Base-by-base conservation (phyloP, 1,140 invertebrate genomes). In the Bombus terrestris region DNA sequence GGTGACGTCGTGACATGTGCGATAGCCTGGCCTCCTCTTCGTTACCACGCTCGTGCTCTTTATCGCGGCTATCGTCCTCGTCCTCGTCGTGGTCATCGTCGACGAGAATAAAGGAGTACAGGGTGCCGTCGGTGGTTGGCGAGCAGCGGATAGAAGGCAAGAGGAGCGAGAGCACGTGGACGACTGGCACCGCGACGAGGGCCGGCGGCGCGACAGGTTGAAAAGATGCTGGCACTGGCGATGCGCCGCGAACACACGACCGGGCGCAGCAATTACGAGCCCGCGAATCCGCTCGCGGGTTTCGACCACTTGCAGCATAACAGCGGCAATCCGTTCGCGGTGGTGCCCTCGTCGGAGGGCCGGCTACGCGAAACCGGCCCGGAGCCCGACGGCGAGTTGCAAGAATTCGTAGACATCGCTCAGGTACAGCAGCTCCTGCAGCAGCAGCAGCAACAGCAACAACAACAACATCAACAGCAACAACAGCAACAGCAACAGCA, bases 141-240 rank as follows among this genome's bases (percentile, higher is more conserved):
- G 41, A 22, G 81, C 73, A 9, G 8, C 18, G 57, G 68, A 72
- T 25, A 72, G 69, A 79, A 79, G 86, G 83, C 37, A 72, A 74
- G 72, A 37, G 72, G 32, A 41, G 57, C 81, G 28, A 83, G 79
- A 75, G 72, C 86, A 86, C 83, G 89, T 88, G 89, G 88, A 83
- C 66, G 66, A 73, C 71, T 79, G 89, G 81, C 80, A 90, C 88
- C 87, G 83, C 73, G 87, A 86, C 89, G 89, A 89, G 88, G 72
- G 86, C 89, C 89, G 89, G 88, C 89, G 89, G 83, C 89, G 88
- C 88, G 88, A 90, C 88, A 92, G 89, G 88, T 92, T 91, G 91
- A 94, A 94, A 95, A 95, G 92, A 95, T 94, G 94, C 94, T 94
- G 94, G 94, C 94, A 91, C 94, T 94, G 92, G 94, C 94, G 91